Conservation (phyloP, 2,797 vertebrate genomes). For the Australoheros facetus region DNA sequence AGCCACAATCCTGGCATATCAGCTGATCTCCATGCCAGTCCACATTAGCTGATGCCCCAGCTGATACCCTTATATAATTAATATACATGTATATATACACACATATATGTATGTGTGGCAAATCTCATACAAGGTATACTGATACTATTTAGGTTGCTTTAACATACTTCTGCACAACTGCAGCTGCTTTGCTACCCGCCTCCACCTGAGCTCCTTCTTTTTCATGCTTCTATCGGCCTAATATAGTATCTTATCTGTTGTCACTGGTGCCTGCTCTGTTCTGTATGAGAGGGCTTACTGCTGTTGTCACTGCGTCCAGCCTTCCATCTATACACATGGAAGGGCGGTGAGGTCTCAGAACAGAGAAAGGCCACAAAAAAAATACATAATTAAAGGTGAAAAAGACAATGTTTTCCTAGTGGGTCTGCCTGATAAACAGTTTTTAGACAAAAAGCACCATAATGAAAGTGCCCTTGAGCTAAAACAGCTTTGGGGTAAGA, state of each 20-base stretch:
- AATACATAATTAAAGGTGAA: not conserved
- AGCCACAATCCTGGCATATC: not conserved
- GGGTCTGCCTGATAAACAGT: not conserved
- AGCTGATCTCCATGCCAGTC: not conserved
- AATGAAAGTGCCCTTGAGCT: not conserved
- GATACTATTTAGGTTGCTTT: not conserved
- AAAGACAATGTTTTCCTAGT: not conserved
- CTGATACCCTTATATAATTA: not conserved
- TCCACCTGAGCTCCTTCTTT: not conserved
- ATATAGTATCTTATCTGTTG: not conserved
- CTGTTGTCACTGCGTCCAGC: not conserved
- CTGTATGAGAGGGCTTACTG: not conserved
- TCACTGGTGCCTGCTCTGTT: not conserved
- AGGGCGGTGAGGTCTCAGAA: not conserved
- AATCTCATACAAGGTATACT: not conserved
- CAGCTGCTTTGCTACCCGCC: not conserved
- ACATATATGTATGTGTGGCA: no score
- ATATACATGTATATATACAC: not conserved
- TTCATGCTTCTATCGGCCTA: not conserved
- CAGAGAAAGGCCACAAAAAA: not conserved
- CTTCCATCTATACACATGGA: not conserved
- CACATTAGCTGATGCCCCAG: not conserved
- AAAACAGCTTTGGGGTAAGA: not conserved
- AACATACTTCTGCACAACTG: not conserved
- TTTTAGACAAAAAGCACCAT: conserved; percentile 1